phyloP scores from a whole-genome alignment of 2,888 invertebrate genomes.

The Nyleta sp. region DNA sequence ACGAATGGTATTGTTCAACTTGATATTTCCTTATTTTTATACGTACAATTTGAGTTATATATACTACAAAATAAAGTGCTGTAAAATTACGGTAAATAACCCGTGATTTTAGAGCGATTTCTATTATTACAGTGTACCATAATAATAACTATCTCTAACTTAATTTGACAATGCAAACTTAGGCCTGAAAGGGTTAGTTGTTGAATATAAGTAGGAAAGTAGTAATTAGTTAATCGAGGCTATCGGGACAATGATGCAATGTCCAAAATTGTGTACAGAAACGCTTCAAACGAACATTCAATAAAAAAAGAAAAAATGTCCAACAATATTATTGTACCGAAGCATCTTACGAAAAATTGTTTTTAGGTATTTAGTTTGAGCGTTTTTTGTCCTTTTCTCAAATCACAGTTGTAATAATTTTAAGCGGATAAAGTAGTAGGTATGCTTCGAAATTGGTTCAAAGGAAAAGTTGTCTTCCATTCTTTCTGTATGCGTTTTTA shows the following conservation, averaged over 20 bases:
- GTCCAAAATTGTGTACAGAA: constrained; percentile 68
- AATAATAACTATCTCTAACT: background rate
- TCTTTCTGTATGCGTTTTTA: constrained; percentile 50
- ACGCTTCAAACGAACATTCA: constrained; percentile 49
- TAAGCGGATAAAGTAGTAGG: constrained; percentile 28
- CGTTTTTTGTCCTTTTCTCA: too few species aligned
- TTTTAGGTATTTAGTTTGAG: too few species aligned
- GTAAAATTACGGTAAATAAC: too few species aligned
- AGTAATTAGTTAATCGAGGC: constrained; percentile 71
- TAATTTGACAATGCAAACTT: constrained; percentile 23
- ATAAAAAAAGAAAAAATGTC: background rate
- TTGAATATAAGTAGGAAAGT: constrained; percentile 65
- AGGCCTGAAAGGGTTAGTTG: constrained; percentile 57
- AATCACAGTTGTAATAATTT: constrained; percentile 39
- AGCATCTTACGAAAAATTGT: too few species aligned
- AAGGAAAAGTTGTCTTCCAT: constrained; percentile 38
- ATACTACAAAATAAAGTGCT: too few species aligned
- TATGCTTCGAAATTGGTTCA: background rate
- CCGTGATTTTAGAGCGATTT: too few species aligned
- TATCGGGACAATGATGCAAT: constrained; percentile 75
- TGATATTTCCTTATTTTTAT: too few species aligned
- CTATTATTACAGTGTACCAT: too few species aligned
- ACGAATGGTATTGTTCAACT: too few species aligned
- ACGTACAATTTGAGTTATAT: too few species aligned
- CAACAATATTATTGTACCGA: too few species aligned